Evolutionary conservation across 2,113 vertebrate species (phyloP).

Genomic region (Pangasianodon hypophthalmus): DNA sequence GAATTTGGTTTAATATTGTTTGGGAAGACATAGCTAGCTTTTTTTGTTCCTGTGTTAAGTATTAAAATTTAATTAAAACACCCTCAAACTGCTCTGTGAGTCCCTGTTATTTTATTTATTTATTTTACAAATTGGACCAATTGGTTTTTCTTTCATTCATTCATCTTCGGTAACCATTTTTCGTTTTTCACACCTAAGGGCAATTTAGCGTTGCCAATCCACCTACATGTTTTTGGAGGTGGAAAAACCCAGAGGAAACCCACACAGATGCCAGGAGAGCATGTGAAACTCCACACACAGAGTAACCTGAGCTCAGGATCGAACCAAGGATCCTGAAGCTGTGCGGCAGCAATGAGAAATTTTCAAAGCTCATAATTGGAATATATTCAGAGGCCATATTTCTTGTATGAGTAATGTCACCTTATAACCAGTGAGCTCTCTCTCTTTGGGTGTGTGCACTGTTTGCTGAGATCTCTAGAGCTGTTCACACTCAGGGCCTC

Average conservation of each 20-base stretch:
- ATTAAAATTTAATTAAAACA: not conserved
- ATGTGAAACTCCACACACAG: not conserved
- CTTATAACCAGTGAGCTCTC: not conserved
- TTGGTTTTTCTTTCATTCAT: not conserved
- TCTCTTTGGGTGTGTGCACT: not conserved
- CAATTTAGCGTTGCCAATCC: not conserved
- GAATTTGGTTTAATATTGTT: not conserved
- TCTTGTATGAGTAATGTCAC: not conserved
- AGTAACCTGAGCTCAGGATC: not conserved
- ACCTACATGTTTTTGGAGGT: not conserved
- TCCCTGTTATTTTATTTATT: not conserved
- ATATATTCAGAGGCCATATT: not conserved
- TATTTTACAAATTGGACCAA: not conserved
- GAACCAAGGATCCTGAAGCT: not conserved
- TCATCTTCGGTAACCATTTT: not conserved
- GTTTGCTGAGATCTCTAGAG: slow-evolving; percentile 6
- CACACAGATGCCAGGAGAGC: not conserved
- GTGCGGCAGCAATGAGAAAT: not conserved
- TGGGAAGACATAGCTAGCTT: not conserved
- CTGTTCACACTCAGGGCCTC: slow-evolving; percentile 24
- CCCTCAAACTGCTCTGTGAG: not conserved
- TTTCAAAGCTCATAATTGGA: not conserved
- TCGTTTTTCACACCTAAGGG: not conserved
- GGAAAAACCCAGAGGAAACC: not conserved
- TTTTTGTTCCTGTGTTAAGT: not conserved